These are phyloP conservation scores for Magallana angulata DNA, from an alignment of 1,140 invertebrate species.

Conservation along the genomic window DNA sequence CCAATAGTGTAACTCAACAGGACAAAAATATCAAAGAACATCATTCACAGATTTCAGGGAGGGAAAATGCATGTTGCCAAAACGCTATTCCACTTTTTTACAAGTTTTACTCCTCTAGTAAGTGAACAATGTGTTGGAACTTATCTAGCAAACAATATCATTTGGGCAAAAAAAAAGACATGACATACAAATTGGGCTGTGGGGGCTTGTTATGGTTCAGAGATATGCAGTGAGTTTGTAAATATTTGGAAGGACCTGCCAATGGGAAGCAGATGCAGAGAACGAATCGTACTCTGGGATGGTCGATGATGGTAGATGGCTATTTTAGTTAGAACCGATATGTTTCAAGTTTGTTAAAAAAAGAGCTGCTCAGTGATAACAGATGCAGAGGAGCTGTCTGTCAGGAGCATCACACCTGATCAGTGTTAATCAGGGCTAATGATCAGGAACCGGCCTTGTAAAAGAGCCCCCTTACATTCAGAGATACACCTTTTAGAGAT, in stretches of 20 bases:
- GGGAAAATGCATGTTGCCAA: neutral
- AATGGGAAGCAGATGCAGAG: neutral
- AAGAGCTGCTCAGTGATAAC: neutral
- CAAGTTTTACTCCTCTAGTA: neutral
- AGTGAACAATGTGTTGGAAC: neutral
- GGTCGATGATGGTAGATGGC: neutral
- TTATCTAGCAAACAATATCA: slow-evolving; percentile 11
- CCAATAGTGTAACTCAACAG: neutral
- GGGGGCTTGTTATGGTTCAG: neutral
- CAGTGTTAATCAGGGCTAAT: slow-evolving; percentile 28
- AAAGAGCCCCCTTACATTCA: neutral
- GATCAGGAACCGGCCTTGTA: neutral
- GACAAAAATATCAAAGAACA: slow-evolving; percentile 15
- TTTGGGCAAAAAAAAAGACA: neutral
- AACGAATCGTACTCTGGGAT: neutral
- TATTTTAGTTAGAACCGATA: slow-evolving; percentile 26
- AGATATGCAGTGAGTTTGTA: slow-evolving; percentile 30
- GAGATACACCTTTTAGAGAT: neutral
- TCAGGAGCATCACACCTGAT: slow-evolving; percentile 11
- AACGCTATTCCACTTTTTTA: neutral
- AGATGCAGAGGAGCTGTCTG: neutral
- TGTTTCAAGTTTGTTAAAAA: slow-evolving; percentile 36
- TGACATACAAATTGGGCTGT: neutral
- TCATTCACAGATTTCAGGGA: neutral
- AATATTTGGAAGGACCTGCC: slow-evolving; percentile 20